These are phyloP conservation scores for Argyresthia goedartella DNA, from an alignment of 2,888 invertebrate species.

Conservation along the genomic window DNA sequence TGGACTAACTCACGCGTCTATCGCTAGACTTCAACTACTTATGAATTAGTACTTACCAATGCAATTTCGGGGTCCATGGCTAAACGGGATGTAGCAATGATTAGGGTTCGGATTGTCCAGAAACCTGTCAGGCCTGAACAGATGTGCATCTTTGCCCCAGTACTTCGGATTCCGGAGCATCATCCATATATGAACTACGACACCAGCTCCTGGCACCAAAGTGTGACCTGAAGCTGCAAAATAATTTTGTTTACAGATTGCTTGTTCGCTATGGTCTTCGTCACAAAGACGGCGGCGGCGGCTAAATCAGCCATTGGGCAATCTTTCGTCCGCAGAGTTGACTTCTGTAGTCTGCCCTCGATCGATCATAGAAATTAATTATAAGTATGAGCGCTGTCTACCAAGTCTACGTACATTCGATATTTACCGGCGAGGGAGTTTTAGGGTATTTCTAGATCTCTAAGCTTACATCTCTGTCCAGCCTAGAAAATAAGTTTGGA, in stretches of 20 bases:
- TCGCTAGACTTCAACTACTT: too few species aligned
- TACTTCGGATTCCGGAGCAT: conserved; percentile 49
- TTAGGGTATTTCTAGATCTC: neutral
- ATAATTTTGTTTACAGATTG: neutral
- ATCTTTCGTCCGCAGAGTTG: neutral
- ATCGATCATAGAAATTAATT: too few species aligned
- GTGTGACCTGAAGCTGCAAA: conserved; percentile 21
- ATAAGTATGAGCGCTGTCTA: too few species aligned
- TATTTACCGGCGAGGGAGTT: neutral
- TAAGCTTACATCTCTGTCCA: neutral
- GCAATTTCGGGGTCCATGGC: conserved; percentile 27
- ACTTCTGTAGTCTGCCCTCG: too few species aligned
- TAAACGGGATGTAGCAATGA: conserved; percentile 28
- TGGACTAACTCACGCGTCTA: conserved; percentile 17
- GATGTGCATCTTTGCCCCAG: conserved; percentile 30
- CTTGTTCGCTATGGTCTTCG: neutral
- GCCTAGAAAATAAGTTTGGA: neutral
- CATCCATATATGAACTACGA: conserved; percentile 22
- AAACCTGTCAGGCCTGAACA: conserved; percentile 31
- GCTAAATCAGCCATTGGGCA: neutral
- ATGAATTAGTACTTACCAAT: conserved; percentile 19
- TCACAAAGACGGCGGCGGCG: neutral
- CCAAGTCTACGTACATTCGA: too few species aligned
- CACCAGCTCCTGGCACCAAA: conserved; percentile 17
- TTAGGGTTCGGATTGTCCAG: conserved; percentile 17